Evolutionary conservation across 2,113 vertebrate genomes (phyloP).

Genomic region (Python bivittatus): DNA sequence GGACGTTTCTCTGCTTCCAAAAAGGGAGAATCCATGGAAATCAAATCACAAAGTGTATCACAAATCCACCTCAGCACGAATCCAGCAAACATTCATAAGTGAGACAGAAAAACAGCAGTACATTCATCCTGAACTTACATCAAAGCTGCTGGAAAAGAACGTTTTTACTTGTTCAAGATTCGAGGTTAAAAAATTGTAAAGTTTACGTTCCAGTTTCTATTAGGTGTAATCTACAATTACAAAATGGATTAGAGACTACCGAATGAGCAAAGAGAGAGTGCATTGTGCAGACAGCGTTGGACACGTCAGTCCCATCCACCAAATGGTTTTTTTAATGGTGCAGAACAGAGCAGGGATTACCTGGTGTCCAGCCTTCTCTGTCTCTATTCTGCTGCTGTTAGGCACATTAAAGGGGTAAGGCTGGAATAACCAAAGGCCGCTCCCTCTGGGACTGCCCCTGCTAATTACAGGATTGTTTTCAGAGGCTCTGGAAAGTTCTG

Average conservation of each 20-base stretch:
- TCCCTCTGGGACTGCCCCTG: not conserved
- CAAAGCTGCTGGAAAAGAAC: not conserved
- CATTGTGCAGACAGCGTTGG: not conserved
- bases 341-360: not conserved
- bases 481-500: not conserved
- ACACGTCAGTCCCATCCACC: not conserved
- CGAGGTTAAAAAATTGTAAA: not conserved
- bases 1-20: slow-evolving; percentile 65
- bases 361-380: not conserved
- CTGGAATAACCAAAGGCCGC: not conserved
- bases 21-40: not conserved
- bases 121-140: not conserved
- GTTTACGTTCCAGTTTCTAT: not conserved
- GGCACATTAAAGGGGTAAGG: not conserved
- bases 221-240: not conserved
- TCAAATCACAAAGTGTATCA: not conserved
- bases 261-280: too few relatives aligned
- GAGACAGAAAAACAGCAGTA: not conserved
- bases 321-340: not conserved
- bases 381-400: not conserved
- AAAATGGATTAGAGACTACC: not conserved
- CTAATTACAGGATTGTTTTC: not conserved
- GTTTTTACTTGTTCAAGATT: not conserved
- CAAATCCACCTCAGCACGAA: not conserved
- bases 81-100: not conserved